These are phyloP conservation scores for Pandemis heparana DNA, from an alignment of 2,888 invertebrate genomes.

Conservation along the genomic window DNA sequence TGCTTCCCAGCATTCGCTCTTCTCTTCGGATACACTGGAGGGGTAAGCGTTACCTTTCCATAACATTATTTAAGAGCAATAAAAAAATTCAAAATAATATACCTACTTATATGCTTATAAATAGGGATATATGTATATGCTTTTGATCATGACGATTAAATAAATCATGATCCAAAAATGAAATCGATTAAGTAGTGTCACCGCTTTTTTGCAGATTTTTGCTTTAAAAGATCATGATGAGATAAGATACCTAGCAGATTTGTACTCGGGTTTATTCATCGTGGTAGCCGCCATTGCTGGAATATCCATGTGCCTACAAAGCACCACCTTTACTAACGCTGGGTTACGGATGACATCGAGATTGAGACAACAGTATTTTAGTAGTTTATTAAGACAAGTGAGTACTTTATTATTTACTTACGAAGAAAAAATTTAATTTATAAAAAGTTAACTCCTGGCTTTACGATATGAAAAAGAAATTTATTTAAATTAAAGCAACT, in stretches of 20 bases:
- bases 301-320: constrained; percentile 88
- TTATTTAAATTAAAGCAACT: too few species aligned
- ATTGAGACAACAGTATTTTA: constrained; percentile 78
- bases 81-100: too few species aligned
- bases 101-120: too few species aligned
- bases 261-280: constrained; percentile 88
- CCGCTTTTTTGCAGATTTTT: constrained; percentile 81
- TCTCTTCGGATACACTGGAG: constrained; percentile 89
- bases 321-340: constrained; percentile 90
- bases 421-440: background rate
- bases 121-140: too few species aligned
- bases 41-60: constrained; percentile 67
- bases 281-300: constrained; percentile 89
- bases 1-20: constrained; percentile 89
- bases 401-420: background rate
- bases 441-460: too few species aligned
- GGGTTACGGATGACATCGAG: constrained; percentile 92
- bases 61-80: too few species aligned
- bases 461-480: too few species aligned
- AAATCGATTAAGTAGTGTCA: background rate
- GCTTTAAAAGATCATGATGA: constrained; percentile 82
- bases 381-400: constrained; percentile 85
- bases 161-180: too few species aligned
- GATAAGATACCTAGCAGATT: constrained; percentile 85
- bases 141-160: too few species aligned